Percentiles rank a stretch among this genome's conserved stretches.
These are phyloP conservation scores for Microdon myrmicae DNA, from an alignment of 2,888 invertebrate species.

Conservation along the genomic window DNA sequence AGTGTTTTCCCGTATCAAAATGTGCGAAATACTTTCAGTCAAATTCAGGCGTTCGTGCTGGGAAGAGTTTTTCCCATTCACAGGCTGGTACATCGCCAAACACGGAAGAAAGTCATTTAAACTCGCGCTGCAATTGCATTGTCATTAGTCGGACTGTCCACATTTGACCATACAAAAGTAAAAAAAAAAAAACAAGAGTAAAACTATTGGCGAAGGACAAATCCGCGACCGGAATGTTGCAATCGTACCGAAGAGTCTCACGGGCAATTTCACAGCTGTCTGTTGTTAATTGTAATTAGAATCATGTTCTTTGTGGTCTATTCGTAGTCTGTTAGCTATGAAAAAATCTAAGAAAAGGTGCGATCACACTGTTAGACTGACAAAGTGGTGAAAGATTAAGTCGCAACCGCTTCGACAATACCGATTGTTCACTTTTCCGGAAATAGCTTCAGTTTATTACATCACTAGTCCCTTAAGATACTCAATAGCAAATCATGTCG, in stretches of 20 bases:
- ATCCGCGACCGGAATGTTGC: too few relatives aligned
- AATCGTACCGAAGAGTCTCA: too few relatives aligned
- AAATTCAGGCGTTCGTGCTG: conserved; percentile 67
- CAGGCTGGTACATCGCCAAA: conserved; percentile 27
- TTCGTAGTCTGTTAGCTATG: conserved; percentile 37
- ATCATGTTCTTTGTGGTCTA: too few relatives aligned
- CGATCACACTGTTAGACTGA: conserved; percentile 39
- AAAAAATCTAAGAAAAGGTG: conserved; percentile 41
- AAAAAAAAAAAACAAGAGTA: too few relatives aligned
- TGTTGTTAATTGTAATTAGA: too few relatives aligned
- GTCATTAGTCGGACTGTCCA: too few relatives aligned
- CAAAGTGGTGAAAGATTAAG: conserved; percentile 25
- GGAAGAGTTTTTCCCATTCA: conserved; percentile 63
- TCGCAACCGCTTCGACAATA: too few relatives aligned
- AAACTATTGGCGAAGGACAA: too few relatives aligned
- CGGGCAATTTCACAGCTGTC: too few relatives aligned
- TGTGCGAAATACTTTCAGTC: conserved; percentile 67
- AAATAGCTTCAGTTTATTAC: conserved; percentile 11
- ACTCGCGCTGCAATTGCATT: too few relatives aligned
- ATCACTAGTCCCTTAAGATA: conserved; percentile 10
- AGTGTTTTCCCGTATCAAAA: conserved; percentile 66
- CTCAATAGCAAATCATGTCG: conserved; percentile 52
- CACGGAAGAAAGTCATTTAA: conserved; percentile 30
- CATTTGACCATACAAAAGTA: too few relatives aligned
- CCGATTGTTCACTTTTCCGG: background rate